Evolutionary conservation across 2,888 invertebrate species (phyloP), one percentile per base, ranked within the genome.

Genomic region (Patella ulyssiponensis): DNA sequence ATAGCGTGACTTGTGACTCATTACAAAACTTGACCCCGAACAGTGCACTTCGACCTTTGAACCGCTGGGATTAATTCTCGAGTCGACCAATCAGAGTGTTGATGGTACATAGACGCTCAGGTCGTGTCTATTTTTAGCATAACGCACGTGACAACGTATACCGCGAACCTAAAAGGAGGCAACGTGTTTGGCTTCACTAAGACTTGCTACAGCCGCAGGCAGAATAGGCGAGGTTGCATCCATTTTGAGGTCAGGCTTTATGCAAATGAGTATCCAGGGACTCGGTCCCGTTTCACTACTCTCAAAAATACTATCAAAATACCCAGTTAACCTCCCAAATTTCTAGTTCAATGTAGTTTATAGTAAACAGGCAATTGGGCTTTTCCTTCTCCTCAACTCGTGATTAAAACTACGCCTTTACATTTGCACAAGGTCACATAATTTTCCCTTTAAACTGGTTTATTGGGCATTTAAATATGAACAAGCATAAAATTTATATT

Each of bases 301-400:
- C 64, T 23, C 64, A 64, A 64, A 44, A 64, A 64, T 64, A 64
- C 64, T 64, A 64, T 64, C 64, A 64, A 64, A 64, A 64, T 64
- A 64, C 64, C 23, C 64, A 23, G 64, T 64, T 64, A 64, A 64
- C 64, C 64, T 23, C 23, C 23, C 23, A 64, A 64, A 64, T 64
- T 64, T 64, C 64, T 64, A 64, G 64, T 64, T 64, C 64, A 64
- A 64, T 64, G 20, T 44, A 44, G 44, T 64, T 23, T 23, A 23
- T 23, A 64, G 64, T 64, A 64, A 64, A 64, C 64, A 64, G 23
- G 12, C 23, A 23, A 64, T 64, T 64, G 20, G 23, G 20, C 20
- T 23, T 64, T 23, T 11, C 64, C 64, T 23, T 23, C 23, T 20
- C 20, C 20, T 64, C 11, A 23, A 23, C 23, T 64, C 20, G 20